Evolutionary conservation across 2,888 invertebrate genomes (phyloP).

Genomic region (Cryptus armator): DNA sequence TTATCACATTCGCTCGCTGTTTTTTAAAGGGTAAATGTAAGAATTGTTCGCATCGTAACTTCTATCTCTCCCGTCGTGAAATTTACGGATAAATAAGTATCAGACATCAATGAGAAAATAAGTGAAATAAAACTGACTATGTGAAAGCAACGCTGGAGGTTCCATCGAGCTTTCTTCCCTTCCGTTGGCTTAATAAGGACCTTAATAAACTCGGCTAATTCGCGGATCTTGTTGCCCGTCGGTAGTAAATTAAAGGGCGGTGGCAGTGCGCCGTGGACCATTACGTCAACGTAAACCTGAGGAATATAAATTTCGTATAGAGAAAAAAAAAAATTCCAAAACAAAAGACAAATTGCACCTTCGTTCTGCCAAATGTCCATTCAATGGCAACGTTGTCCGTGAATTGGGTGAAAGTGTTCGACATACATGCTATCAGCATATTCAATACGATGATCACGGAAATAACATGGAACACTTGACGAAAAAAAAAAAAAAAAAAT

Average conservation of each 20-base stretch:
- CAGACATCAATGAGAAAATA: too few relatives aligned
- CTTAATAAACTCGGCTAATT: constrained; percentile 86
- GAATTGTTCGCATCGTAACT: too few relatives aligned
- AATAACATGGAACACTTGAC: constrained; percentile 88
- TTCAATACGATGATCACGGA: constrained; percentile 91
- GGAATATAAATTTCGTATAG: background rate
- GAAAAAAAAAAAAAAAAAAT: background rate
- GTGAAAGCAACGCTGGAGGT: constrained; percentile 85
- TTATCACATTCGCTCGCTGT: too few relatives aligned
- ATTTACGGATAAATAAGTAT: too few relatives aligned
- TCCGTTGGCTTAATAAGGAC: constrained; percentile 81
- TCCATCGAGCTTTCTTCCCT: constrained; percentile 85
- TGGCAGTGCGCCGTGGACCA: constrained; percentile 89
- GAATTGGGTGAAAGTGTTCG: constrained; percentile 91
- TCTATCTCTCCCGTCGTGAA: too few relatives aligned
- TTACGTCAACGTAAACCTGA: constrained; percentile 90
- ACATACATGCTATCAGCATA: constrained; percentile 93
- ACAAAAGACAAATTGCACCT: constrained; percentile 79
- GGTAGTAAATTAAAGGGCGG: constrained; percentile 91
- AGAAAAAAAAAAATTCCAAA: background rate
- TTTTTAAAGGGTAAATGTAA: too few relatives aligned
- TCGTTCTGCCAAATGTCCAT: constrained; percentile 92
- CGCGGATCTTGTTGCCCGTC: constrained; percentile 86
- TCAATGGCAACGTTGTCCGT: constrained; percentile 90
- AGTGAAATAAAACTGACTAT: constrained; percentile 75